Conservation (phyloP, 1,140 invertebrate species). For the Aphelenchoides fujianensis region DNA sequence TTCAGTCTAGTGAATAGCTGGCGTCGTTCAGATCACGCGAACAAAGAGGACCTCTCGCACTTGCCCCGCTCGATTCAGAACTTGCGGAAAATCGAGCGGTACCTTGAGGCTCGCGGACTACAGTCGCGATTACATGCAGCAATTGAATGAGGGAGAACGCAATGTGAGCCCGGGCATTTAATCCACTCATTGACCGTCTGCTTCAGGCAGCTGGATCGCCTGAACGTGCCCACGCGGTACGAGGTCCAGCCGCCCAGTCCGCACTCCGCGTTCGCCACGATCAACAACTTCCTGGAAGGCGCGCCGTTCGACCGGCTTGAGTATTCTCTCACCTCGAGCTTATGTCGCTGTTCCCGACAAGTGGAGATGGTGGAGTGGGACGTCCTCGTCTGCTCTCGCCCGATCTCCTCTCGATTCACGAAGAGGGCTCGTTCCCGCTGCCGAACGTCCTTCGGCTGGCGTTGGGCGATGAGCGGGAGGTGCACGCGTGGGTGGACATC, state of each 20-base stretch:
- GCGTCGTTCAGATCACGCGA: no score
- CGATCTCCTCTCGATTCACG: not conserved
- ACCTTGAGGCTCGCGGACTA: conserved; percentile 4
- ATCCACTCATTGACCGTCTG: not conserved
- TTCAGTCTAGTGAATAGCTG: no score
- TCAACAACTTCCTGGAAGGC: not conserved
- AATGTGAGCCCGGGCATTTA: not conserved
- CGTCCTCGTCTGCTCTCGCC: not conserved
- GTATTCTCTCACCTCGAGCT: conserved; percentile 7
- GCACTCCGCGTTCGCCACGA: not conserved
- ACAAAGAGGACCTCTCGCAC: not conserved
- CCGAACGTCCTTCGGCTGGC: not conserved
- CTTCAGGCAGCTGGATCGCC: not conserved
- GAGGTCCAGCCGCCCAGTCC: not conserved
- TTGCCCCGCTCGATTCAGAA: not conserved
- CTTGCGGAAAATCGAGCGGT: conserved; percentile 5
- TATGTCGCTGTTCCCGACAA: not conserved
- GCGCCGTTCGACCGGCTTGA: conserved; percentile 1
- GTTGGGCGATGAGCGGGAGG: not conserved
- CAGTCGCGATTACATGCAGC: not conserved
- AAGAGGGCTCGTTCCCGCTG: not conserved
- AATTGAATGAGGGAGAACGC: conserved; percentile 11
- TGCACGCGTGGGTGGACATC: conserved; percentile 1
- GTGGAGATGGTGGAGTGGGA: not conserved
- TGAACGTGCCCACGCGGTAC: conserved; percentile 1